Conservation (phyloP, 2,113 vertebrate species). For the Poecilia latipinna region DNA sequence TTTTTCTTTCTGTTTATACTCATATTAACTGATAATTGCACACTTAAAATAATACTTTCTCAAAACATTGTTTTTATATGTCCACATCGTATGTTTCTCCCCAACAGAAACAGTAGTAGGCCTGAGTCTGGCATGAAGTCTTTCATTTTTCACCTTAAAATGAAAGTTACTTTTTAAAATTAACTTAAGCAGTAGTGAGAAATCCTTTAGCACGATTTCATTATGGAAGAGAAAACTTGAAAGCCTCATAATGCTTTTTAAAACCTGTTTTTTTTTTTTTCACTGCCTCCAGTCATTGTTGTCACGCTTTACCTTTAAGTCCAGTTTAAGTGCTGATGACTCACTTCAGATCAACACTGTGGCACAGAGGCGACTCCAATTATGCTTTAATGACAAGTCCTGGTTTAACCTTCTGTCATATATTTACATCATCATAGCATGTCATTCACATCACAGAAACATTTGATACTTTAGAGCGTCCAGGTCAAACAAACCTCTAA, state of each 20-base stretch:
- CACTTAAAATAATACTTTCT: background rate
- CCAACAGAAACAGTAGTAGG: too few species aligned
- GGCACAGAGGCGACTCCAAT: slow-evolving; percentile 55
- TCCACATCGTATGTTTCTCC: background rate
- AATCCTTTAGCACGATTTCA: background rate
- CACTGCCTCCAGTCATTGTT: slow-evolving; percentile 5
- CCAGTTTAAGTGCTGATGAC: slow-evolving; percentile 37
- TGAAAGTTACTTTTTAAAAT: too few species aligned
- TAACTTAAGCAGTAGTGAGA: too few species aligned
- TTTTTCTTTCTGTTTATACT: background rate
- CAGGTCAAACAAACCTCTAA: slow-evolving; percentile 22
- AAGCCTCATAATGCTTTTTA: background rate
- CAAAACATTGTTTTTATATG: background rate
- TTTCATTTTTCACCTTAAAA: too few species aligned
- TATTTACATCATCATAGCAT: slow-evolving; percentile 58
- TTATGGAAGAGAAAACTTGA: background rate
- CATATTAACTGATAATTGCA: background rate
- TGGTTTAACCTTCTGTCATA: slow-evolving; percentile 58
- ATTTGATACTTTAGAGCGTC: background rate
- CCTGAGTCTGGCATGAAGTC: too few species aligned
- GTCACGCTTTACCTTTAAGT: slow-evolving; percentile 27
- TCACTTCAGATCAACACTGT: slow-evolving; percentile 63
- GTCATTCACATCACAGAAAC: slow-evolving; percentile 17
- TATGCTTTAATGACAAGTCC: slow-evolving; percentile 62
- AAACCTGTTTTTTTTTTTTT: background rate